Base-by-base conservation (phyloP, 2,888 invertebrate species). In the Eristalis intricaria region DNA sequence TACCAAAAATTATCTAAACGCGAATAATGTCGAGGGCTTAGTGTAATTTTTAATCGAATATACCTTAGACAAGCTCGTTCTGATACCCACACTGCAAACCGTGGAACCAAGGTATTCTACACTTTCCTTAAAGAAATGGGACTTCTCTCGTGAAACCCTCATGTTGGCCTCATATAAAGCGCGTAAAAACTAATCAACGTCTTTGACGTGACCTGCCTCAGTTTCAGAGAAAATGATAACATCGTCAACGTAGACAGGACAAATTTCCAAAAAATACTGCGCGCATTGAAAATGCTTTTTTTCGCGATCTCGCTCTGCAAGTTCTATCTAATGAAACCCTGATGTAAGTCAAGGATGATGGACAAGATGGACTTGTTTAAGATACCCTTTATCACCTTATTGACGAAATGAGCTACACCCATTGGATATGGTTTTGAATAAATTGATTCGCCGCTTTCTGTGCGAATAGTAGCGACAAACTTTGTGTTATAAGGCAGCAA, bases 361-460 rank as follows among this genome's bases (percentile, higher is more conserved):
- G 70, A 78, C 60, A 35, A 22, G 81, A 85, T 4, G 79, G 79
- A 32, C 69, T 63, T n/a, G 80, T 15, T 69, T 26, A 73, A 78
- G 35, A 84, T 63, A 19, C 64, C 69, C 1, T 73, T 71, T 50
- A 88, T 75, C 70, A 84, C 82, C 15, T 26, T 78, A 64, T 85
- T 84, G 5, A 84, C 84, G 56, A 88, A 85, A 58, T 85, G 71
- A 13, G 71, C 66, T 61, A 84, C 78, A 19, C 73, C 76, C 29
- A 88, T 75, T 23, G 84, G 88, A 35, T 88, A 78, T 29, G 82
- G 71, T 61, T 74, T 82, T 56, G 83, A 85, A 40, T 88, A 88
- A 65, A 82, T 73, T 7, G 84, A 66, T 11, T 89, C 76, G 8
- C 83, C 50, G 61, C 76, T 56, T 50, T 64, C 68, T 11, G 80